Evolutionary conservation across 2,797 vertebrate species (phyloP), one percentile per base, ranked within the genome.

Genomic region (Melanotaenia trifasciata): DNA sequence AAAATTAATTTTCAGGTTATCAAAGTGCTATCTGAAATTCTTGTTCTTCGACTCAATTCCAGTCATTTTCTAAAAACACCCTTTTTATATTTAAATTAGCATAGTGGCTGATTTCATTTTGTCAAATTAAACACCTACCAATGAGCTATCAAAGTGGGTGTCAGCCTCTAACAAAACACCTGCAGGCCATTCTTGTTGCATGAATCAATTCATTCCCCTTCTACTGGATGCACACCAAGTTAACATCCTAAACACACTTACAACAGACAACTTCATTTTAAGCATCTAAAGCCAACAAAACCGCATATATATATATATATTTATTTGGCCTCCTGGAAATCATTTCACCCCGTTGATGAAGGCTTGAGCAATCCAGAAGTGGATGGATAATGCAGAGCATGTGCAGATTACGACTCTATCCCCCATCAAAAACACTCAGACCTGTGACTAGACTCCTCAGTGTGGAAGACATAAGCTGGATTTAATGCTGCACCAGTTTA

Each of bases 301-400:
- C 9, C 11, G 35, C 11, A 36, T 36, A 11, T 11, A 35, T 35
- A 35, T 9, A 35, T 10, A 35, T 6, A 60, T 40, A 93, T 93
- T 94, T 92, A 94, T 92, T 85, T 69, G 67, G 72, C 78, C 64
- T 90, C 78, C 86, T 81, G 84, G 84, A 75, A 18, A 82, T 79
- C 58, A 50, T 80, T 79, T 80, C 40, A 73, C 85, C 84, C 74
- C 82, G 90, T 93, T 91, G 85, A 92, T 59, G 64, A 66, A 53
- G 78, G 61, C 80, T 75, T 11, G 33, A 68, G 79, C 12, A 2
- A 83, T 76, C 89, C 85, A 91, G 77, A 82, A 92, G 87, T 81
- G 89, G 86, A 88, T 76, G 85, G 87, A 90, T 88, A 77, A 89
- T 64, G 53, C 26, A 3, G 76, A 70, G 76, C 84, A 66, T 86